Base-by-base conservation (phyloP, 2,113 vertebrate species). In the Menidia beryllina region DNA sequence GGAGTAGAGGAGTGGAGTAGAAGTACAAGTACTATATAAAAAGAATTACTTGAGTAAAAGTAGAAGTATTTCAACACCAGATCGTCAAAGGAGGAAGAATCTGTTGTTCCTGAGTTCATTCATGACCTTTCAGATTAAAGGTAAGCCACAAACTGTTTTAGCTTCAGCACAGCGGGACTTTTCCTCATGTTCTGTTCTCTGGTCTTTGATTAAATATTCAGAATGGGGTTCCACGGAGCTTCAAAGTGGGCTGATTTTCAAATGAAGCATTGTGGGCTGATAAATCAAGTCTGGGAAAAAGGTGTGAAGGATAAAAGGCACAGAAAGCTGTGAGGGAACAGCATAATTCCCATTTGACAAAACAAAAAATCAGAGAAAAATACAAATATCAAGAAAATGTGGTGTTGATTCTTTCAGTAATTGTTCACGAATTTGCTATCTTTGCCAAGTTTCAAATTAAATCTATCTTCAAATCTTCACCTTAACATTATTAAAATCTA, bases 111-210 rank as follows among this genome's bases (percentile, higher is more conserved):
- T 53, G 52, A 68, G 24, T 82, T 86, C 75, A 77, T 84, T 80
- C 47, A 38, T 88, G 87, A 90, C 79, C 80, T 89, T 86, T 85
- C 81, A 86, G 86, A 88, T 84, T 83, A 88, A 84, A 83, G 81
- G 79, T 78, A 79, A 85, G 84, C 59, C 81, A 89, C 77, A 77
- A 34, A 66, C 66, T 72, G 80, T 88, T n/a, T n/a, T 85, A 86
- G 80, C 71, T 74, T 83, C 70, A 77, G 23, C 53, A 69, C 55
- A 51, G 30, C 0, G 4, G 13, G 12, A 27, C 27, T 50, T 72
- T 51, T 23, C 10, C 27, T 49, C 11, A 23, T 57, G 58, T 69
- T 60, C 38, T 60, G 36, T 52, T 43, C 12, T 61, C 65, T 57
- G 55, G 19, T 53, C 83, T 83, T 82, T 83, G 72, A 86, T 86